Conservation (phyloP, 2,888 invertebrate species). For the Nebria salina region DNA sequence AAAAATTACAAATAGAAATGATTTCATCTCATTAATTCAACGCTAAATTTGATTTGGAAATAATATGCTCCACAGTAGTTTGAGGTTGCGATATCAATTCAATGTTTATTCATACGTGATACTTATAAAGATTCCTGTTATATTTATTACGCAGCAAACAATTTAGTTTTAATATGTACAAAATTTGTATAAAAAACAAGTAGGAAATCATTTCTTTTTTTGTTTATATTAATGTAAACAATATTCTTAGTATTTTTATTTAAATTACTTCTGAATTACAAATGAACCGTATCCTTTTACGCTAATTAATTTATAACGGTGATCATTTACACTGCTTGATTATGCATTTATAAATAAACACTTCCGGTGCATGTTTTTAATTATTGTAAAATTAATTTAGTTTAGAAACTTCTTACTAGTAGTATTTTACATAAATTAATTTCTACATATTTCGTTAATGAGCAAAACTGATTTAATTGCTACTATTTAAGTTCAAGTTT, state of each 20-base stretch:
- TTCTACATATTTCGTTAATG: conserved; percentile 6
- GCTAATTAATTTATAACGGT: conserved; percentile 41
- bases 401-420: conserved; percentile 22
- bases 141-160: background rate
- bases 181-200: too few relatives aligned
- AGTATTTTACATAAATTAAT: conserved; percentile 8
- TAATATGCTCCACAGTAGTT: too few relatives aligned
- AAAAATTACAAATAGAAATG: too few relatives aligned
- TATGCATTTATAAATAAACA: background rate
- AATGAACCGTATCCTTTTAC: conserved; percentile 16
- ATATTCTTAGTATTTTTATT: background rate
- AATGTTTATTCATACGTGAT: background rate
- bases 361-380: background rate
- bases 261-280: background rate
- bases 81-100: background rate
- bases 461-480: background rate
- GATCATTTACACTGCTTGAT: conserved; percentile 3
- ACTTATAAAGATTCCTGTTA: background rate
- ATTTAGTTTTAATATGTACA: background rate
- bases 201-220: background rate
- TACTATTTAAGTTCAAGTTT: background rate
- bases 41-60: too few relatives aligned
- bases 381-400: conserved; percentile 8
- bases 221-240: background rate
- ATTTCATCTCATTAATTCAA: too few relatives aligned